phyloP scores from a whole-genome alignment of 1,140 invertebrate genomes.

The Formica selysi region DNA sequence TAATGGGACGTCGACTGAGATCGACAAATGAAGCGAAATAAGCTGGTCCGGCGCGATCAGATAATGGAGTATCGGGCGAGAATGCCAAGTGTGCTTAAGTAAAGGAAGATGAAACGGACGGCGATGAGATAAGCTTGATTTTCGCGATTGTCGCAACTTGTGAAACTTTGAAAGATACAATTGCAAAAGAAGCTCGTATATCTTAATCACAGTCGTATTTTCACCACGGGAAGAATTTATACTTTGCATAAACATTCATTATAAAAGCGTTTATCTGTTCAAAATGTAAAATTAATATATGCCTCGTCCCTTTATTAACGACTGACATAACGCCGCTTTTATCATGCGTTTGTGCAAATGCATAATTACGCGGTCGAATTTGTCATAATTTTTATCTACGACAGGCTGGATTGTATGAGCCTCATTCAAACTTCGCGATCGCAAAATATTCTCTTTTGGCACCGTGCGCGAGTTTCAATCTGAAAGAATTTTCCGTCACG shows the following conservation, averaged over 20 bases:
- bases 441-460: constrained; percentile 39
- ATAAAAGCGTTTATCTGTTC: not conserved
- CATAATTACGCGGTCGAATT: constrained; percentile 11
- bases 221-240: not conserved
- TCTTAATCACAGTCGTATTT: not conserved
- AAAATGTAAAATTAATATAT: not conserved
- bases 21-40: constrained; percentile 66
- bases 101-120: constrained; percentile 10
- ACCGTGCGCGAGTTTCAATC: constrained; percentile 38
- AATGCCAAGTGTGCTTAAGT: constrained; percentile 19
- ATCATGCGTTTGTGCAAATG: not conserved
- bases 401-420: not conserved
- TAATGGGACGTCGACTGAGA: constrained; percentile 70
- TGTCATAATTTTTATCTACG: constrained; percentile 22
- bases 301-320: not conserved
- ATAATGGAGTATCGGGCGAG: constrained; percentile 47
- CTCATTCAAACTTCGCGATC: constrained; percentile 27
- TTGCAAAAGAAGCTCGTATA: not conserved
- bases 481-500: constrained; percentile 49
- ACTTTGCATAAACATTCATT: not conserved
- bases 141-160: constrained; percentile 19
- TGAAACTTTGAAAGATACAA: not conserved
- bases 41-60: constrained; percentile 39
- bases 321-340: not conserved
- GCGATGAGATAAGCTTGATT: constrained; percentile 16